These are phyloP conservation scores for Mycetomoellerius zeteki DNA, from an alignment of 1,140 invertebrate genomes.

Conservation along the genomic window DNA sequence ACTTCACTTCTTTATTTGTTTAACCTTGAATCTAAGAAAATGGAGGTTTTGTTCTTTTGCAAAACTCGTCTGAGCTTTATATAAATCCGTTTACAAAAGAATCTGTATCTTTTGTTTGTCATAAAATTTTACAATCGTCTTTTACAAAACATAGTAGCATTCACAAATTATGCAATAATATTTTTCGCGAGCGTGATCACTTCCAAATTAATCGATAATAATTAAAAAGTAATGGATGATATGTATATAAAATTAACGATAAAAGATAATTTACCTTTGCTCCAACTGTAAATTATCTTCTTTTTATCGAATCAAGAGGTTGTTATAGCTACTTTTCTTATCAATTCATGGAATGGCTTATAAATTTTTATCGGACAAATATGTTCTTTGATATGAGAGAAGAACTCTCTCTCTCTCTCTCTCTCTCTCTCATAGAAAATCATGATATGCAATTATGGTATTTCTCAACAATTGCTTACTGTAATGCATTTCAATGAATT, in stretches of 20 bases:
- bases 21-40: not conserved
- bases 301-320: not conserved
- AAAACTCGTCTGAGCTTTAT: not conserved
- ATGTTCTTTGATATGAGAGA: not conserved
- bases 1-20: too few species aligned
- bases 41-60: not conserved
- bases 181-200: not conserved
- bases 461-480: not conserved
- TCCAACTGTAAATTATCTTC: not conserved
- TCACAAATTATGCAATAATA: not conserved
- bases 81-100: not conserved
- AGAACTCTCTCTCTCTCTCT: too few species aligned
- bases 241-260: not conserved
- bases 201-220: not conserved
- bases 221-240: not conserved
- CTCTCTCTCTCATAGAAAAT: not conserved
- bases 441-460: not conserved
- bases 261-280: not conserved
- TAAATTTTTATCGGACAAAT: not conserved
- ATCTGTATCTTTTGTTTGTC: not conserved
- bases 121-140: not conserved
- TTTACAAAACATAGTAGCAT: not conserved
- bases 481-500: not conserved
- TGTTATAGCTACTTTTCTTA: slow-evolving; percentile 14
- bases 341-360: not conserved